Evolutionary conservation across 2,888 invertebrate species (phyloP).

Genomic region (Athripsodes cinereus): DNA sequence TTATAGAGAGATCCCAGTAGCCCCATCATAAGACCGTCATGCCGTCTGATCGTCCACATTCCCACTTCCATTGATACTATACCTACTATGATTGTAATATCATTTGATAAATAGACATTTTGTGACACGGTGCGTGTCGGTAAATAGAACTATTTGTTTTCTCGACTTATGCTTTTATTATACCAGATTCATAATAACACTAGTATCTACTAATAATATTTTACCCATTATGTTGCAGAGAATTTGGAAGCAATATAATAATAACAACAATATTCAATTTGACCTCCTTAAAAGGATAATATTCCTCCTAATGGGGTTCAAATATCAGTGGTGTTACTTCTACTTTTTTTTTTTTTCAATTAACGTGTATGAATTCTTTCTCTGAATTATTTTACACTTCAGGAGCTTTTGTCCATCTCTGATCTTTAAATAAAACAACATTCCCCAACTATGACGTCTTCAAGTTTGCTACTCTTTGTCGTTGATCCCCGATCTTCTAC

Average conservation of each 20-base stretch:
- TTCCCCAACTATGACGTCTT: too few relatives aligned
- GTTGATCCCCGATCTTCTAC: too few relatives aligned
- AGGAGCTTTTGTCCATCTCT: too few relatives aligned
- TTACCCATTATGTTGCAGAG: conserved; percentile 18
- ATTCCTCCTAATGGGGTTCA: conserved; percentile 8
- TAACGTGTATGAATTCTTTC: too few relatives aligned
- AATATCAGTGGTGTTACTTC: too few relatives aligned
- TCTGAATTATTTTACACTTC: too few relatives aligned
- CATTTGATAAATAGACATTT: conserved; percentile 25
- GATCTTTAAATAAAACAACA: too few relatives aligned
- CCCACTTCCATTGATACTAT: conserved; percentile 16
- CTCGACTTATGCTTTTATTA: conserved; percentile 27
- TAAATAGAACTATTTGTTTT: conserved; percentile 28
- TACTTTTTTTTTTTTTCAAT: too few relatives aligned
- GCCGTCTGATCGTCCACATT: conserved; percentile 20
- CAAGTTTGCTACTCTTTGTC: too few relatives aligned
- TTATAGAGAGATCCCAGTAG: too few relatives aligned
- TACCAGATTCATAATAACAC: conserved; percentile 23
- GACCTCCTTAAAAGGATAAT: conserved; percentile 26
- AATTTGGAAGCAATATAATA: not conserved
- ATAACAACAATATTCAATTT: conserved; percentile 19
- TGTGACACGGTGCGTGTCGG: conserved; percentile 27
- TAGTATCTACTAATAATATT: conserved; percentile 15
- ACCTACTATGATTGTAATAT: too few relatives aligned
- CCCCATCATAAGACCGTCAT: conserved; percentile 18